Evolutionary conservation across 2,888 invertebrate species (phyloP), one percentile per base, ranked within the genome.

Genomic region (Heliconius ethilla): DNA sequence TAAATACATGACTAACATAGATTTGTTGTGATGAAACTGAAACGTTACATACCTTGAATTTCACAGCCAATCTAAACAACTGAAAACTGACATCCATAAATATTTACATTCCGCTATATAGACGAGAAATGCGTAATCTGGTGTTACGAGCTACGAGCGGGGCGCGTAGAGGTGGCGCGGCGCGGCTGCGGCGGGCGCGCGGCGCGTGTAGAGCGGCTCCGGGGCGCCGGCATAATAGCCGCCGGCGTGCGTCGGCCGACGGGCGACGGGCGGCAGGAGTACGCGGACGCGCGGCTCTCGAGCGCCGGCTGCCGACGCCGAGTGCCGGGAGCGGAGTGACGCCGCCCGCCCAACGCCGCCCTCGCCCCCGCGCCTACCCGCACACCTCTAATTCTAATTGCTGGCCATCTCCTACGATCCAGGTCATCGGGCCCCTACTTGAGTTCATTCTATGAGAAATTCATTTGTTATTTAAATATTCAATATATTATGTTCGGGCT

Each of bases 81-180:
- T 92, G 92, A 92, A 93, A 93, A 93, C 92, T 93, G 93, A 92
- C 93, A 93, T 93, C 93, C 93, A 92, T 94, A 94, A 93, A 93
- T 94, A 93, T 94, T 94, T 94, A 94, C 94, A 93, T 93, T 93
- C 89, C 90, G 91, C 87, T 86, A 87, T 89, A 90, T 87, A 88
- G 90, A 89, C 87, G 91, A 88, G 88, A 88, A 89, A 88, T 87
- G 89, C 88, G 90, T 89, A 87, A 88, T 88, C 88, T 89, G 88
- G 89, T 90, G 89, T 87, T 90, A 88, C 85, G 88, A 86, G 87
- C 85, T 86, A 86, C 84, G 88, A 85, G 87, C 85, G 84, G 86
- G 83, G 85, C 85, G 85, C 84, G 84, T 84, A 82, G 84, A 82
- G 82, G 84, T 86, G 85, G 87, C 85, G 86, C 84, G 84, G 86